Base-by-base conservation (phyloP, 2,888 invertebrate species). In the Andrena chrysosceles region DNA sequence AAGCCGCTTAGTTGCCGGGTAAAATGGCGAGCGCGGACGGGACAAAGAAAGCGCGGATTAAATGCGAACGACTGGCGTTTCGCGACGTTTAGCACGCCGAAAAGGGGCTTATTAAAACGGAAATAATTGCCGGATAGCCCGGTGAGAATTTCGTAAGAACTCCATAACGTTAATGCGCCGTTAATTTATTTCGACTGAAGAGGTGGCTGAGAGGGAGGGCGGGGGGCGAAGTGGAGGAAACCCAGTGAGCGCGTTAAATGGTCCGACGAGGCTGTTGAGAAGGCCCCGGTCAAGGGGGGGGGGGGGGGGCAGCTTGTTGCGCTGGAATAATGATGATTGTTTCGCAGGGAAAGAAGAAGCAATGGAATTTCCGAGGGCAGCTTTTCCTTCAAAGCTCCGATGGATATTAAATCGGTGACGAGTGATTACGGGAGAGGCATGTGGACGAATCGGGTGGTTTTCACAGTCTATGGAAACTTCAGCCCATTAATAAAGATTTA, bases 1-100 rank as follows among this genome's bases (percentile, higher is more conserved):
- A 88, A 87, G 86, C 88, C 86, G 86, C 87, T 87, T 86, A 86
- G 77, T 86, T 86, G 83, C 83, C 79, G 81, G 56, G 10, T 82
- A 85, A 88, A 88, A 86, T 86, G 76, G 72, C 74, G n/a, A 16
- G 52, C 33, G 10, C 13, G 59, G 48, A 8, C 6, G 69, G 78
- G 63, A 86, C 79, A 86, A 87, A 86, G 88, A 79, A 85, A 77
- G 62, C 70, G 64, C 64, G 74, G 86, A 88, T 86, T 88, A 86
- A 83, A 87, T 66, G 63, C 56, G 68, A 81, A 76, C 7, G 66
- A 60, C 66, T 68, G 56, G 56, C 60, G 52, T 75, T 62, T 70
- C 59, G n/a, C 78, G 75, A 71, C 72, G 71, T 80, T 81, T 66
- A 66, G 48, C 42, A 49, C 59, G 60, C 59, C 66, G 72, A 66